Percentiles rank a stretch among this genome's conserved stretches.
Evolutionary conservation across 2,888 invertebrate species (phyloP).

Genomic region (Nomada fabriciana): DNA sequence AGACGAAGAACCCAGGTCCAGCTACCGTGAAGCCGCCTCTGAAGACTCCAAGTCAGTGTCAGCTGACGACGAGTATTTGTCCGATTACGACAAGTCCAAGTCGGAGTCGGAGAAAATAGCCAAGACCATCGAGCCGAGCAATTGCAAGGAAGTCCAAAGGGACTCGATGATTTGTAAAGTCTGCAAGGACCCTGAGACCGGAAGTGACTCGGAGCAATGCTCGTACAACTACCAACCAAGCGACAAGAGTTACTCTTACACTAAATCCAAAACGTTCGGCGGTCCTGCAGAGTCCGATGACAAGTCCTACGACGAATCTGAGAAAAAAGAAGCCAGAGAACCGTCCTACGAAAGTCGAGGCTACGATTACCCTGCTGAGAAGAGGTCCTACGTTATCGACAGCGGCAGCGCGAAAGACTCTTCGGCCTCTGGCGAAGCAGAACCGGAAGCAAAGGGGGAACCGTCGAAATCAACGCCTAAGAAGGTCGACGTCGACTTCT

Average conservation of each 20-base stretch:
- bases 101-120: conserved; percentile 88
- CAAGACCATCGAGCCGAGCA: conserved; percentile 83
- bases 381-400: conserved; percentile 1
- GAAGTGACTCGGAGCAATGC: conserved; percentile 92
- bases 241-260: conserved; percentile 86
- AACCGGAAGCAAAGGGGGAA: conserved; percentile 13
- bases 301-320: neutral
- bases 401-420: conserved; percentile 23
- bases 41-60: conserved; percentile 80
- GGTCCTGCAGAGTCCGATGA: conserved; percentile 62
- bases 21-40: conserved; percentile 15
- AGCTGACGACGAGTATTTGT: conserved; percentile 78
- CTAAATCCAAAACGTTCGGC: conserved; percentile 77
- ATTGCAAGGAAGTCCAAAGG: conserved; percentile 88
- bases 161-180: conserved; percentile 90
- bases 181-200: conserved; percentile 90
- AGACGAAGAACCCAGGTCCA: neutral
- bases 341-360: neutral
- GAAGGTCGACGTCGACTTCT: conserved; percentile 67
- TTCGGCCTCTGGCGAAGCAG: conserved; percentile 10
- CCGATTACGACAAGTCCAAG: conserved; percentile 86
- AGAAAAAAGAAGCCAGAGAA: conserved; percentile 11
- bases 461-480: neutral
- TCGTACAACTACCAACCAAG: conserved; percentile 91
- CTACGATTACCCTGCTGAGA: conserved; percentile 20